Percentiles rank a stretch among this genome's conserved stretches.
Evolutionary conservation across 2,113 vertebrate species (phyloP).

Genomic region (Pyrgilauda ruficollis): DNA sequence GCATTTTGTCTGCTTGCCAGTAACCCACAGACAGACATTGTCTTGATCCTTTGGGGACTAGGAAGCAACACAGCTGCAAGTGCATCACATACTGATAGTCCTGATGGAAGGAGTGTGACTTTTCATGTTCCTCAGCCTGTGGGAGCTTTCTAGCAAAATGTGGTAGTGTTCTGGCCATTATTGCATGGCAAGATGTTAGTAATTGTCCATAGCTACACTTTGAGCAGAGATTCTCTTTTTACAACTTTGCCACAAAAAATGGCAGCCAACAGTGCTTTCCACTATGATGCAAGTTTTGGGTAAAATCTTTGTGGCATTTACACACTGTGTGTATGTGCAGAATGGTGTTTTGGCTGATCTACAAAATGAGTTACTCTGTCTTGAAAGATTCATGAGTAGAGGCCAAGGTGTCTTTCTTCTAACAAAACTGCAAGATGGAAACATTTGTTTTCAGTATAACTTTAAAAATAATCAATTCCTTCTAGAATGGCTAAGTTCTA

Average conservation of each 20-base stretch:
- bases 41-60: background rate
- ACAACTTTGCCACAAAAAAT: background rate
- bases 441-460: background rate
- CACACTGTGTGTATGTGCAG: background rate
- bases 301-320: background rate
- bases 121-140: background rate
- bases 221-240: background rate
- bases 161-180: background rate
- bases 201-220: background rate
- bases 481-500: background rate
- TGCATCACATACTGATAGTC: background rate
- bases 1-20: background rate
- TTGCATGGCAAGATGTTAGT: background rate
- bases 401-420: background rate
- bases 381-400: background rate
- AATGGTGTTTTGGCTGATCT: background rate
- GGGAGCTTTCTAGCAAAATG: background rate
- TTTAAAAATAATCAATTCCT: background rate
- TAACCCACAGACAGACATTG: background rate
- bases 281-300: background rate
- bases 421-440: background rate
- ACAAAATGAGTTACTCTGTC: background rate
- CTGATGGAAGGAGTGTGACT: background rate
- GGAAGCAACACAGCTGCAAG: background rate
- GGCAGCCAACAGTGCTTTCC: background rate